These are phyloP conservation scores for Myotis myotis DNA, from an alignment of 2,797 vertebrate genomes.

Conservation along the genomic window DNA sequence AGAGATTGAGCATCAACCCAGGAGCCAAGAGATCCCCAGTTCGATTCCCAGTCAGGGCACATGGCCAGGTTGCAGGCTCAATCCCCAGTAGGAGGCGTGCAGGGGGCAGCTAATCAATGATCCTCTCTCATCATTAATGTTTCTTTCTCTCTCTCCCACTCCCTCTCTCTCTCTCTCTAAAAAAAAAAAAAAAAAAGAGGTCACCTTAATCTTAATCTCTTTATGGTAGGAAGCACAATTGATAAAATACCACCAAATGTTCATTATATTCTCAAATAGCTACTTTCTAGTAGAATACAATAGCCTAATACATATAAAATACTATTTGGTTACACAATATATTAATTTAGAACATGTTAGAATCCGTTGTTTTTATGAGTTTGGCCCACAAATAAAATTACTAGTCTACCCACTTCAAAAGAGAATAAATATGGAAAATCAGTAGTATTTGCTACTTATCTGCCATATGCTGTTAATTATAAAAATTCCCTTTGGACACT, in stretches of 20 bases:
- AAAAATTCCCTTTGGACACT: conserved; percentile 28
- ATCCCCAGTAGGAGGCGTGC: no score
- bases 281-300: neutral
- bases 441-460: neutral
- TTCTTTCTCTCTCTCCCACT: no score
- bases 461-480: neutral
- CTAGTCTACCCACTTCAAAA: neutral
- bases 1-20: no score
- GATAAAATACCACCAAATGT: neutral
- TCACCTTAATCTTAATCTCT: neutral
- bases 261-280: neutral
- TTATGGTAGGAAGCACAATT: neutral
- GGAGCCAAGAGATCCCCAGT: no score
- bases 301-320: neutral
- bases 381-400: conserved; percentile 9
- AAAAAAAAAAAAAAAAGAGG: no score
- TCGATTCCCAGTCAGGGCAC: no score
- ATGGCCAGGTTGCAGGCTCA: no score
- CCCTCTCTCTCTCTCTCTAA: no score
- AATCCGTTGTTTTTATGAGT: neutral
- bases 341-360: neutral
- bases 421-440: conserved; percentile 24
- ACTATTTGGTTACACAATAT: neutral
- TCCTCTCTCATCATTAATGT: no score
- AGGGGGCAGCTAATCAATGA: no score